Conservation (phyloP, 2,113 vertebrate species). For the Terrapene triunguis region DNA sequence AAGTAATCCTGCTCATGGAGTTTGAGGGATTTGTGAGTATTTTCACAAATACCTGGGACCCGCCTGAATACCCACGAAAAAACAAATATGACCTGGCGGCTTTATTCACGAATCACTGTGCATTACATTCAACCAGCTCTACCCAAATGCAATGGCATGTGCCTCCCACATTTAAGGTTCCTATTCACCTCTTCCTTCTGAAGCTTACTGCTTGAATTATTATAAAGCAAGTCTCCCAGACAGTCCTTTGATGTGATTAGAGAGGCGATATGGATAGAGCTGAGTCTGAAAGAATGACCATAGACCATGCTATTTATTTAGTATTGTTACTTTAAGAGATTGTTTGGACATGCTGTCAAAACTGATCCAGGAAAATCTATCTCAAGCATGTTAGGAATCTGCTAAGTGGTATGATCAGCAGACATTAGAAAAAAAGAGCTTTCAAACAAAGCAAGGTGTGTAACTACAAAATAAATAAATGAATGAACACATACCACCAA, state of each 20-base stretch:
- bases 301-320: slow-evolving; percentile 1
- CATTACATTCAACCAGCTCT: not conserved
- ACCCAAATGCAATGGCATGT: not conserved
- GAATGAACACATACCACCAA: not conserved
- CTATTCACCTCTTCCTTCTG: not conserved
- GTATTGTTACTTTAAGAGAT: slow-evolving; percentile 15
- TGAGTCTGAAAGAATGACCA: not conserved
- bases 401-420: slow-evolving; percentile 36
- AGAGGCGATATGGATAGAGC: slow-evolving; percentile 11
- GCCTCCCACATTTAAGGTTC: not conserved
- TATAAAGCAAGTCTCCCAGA: not conserved
- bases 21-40: not conserved
- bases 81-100: accelerated
- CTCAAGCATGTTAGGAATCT: not conserved
- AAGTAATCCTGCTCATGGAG: not conserved
- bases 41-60: not conserved
- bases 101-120: not conserved
- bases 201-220: not conserved
- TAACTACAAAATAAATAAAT: not conserved
- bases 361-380: slow-evolving; percentile 19
- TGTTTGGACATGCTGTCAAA: slow-evolving; percentile 57
- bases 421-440: not conserved
- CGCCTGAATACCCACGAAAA: not conserved
- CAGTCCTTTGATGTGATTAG: slow-evolving; percentile 33
- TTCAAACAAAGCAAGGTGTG: not conserved